phyloP scores from a whole-genome alignment of 2,797 vertebrate genomes.

The Rhabdomys pumilio region DNA sequence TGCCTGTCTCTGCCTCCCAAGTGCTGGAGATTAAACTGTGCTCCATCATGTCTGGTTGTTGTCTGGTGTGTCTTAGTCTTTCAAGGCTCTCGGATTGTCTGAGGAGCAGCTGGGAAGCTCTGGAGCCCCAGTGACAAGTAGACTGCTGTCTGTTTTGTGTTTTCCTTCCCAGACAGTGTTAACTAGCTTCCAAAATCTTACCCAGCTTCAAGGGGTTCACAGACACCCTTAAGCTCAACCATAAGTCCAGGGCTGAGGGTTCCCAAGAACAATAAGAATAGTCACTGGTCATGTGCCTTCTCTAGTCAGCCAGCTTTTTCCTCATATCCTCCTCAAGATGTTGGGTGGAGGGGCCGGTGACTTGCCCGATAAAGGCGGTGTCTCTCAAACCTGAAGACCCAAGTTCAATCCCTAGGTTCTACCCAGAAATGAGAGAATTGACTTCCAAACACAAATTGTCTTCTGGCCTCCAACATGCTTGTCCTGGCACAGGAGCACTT shows the following conservation, averaged over 20 bases:
- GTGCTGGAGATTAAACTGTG: neutral
- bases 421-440: neutral
- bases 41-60: neutral
- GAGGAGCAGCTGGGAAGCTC: constrained; percentile 16
- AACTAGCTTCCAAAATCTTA: constrained; percentile 28
- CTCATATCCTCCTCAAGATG: neutral
- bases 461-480: neutral
- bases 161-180: neutral
- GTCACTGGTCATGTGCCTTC: neutral
- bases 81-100: neutral
- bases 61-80: neutral
- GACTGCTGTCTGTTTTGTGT: neutral
- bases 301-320: neutral
- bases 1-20: neutral
- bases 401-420: neutral
- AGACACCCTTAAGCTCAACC: neutral
- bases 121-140: neutral
- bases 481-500: neutral
- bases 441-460: neutral
- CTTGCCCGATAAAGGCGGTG: neutral
- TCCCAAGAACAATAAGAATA: neutral
- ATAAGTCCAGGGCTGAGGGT: neutral
- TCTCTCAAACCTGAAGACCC: neutral
- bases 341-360: neutral
- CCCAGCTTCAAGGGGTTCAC: neutral